Percentiles rank a stretch among this genome's conserved stretches.
phyloP scores from a whole-genome alignment of 2,797 vertebrate genomes.

The Chiloscyllium punctatum region DNA sequence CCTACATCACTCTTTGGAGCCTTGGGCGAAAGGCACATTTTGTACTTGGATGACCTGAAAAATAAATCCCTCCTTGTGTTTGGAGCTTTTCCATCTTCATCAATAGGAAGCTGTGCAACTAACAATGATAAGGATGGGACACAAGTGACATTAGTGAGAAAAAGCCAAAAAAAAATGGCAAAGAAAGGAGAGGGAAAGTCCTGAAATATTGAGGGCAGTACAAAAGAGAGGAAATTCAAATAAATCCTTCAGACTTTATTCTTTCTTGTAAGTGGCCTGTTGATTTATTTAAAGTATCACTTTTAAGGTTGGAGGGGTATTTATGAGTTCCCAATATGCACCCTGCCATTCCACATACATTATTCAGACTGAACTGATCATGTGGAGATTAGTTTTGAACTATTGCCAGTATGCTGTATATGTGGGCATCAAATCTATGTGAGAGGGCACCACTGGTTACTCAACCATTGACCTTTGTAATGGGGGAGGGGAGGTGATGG shows the following conservation, averaged over 20 bases:
- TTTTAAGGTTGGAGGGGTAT: background rate
- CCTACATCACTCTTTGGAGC: background rate
- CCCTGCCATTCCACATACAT: too few relatives aligned
- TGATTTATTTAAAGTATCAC: background rate
- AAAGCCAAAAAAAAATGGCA: background rate
- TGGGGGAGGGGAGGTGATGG: background rate
- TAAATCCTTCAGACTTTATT: background rate
- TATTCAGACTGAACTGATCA: background rate
- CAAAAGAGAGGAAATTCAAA: background rate
- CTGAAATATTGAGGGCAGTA: background rate
- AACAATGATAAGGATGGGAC: background rate
- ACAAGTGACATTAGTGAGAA: background rate
- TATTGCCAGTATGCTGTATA: background rate
- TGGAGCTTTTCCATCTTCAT: background rate
- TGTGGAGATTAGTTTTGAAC: background rate
- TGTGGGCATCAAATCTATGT: background rate
- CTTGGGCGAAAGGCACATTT: background rate
- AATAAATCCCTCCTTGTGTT: background rate
- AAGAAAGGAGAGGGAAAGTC: background rate
- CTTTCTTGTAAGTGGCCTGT: background rate
- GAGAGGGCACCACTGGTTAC: background rate
- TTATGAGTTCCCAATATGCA: background rate
- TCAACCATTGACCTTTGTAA: background rate
- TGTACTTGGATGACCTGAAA: background rate
- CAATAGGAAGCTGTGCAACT: background rate